Evolutionary conservation across 2,113 vertebrate genomes (phyloP).

Genomic region (Crotalus tigris): DNA sequence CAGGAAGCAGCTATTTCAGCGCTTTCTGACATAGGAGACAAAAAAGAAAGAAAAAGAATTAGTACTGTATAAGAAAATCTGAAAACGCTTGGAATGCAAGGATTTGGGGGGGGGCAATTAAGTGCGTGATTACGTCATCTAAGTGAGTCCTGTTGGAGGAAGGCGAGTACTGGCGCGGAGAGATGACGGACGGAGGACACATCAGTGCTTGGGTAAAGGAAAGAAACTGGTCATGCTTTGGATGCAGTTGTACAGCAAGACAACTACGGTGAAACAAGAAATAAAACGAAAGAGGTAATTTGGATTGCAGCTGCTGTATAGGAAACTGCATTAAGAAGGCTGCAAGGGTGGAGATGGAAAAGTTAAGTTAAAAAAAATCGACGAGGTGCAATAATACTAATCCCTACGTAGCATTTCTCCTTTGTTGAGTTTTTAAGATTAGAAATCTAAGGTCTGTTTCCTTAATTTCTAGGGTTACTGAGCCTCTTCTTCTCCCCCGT

Average conservation of each 20-base stretch:
- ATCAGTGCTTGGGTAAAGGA: accelerated
- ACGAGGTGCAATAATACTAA: not conserved
- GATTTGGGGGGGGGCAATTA: too few species aligned
- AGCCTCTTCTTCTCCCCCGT: not conserved
- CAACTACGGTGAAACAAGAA: not conserved
- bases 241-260: not conserved
- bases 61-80: not conserved
- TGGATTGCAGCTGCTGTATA: not conserved
- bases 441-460: accelerated
- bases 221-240: accelerated
- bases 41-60: not conserved
- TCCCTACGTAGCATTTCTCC: not conserved
- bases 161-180: not conserved
- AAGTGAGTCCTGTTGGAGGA: not conserved
- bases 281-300: not conserved
- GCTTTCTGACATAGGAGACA: not conserved
- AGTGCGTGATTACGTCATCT: not conserved
- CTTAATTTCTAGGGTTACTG: not conserved
- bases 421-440: not conserved
- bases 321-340: not conserved
- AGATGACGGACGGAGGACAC: accelerated
- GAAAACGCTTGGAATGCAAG: accelerated
- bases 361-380: not conserved
- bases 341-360: too few species aligned
- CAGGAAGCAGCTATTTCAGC: not conserved